Base-by-base conservation (phyloP, 2,113 vertebrate genomes). In the Mirza zaza region DNA sequence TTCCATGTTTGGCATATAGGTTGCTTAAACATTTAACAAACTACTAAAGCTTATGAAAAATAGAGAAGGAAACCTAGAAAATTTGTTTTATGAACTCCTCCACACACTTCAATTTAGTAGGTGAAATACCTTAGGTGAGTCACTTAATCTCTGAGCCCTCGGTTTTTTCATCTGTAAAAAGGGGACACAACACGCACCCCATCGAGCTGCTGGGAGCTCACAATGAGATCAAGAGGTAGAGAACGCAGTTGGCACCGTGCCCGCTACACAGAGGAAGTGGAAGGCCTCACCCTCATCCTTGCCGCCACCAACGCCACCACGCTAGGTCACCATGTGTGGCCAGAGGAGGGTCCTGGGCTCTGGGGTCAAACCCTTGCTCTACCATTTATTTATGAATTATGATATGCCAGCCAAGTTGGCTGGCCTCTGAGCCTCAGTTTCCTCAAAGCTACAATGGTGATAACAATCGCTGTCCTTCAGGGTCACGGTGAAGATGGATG, bases 231-330 rank as follows among this genome's bases (percentile, higher is more conserved):
- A 12, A 39, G 61, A 71, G 15, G 55, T 4, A 36, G 39, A 20
- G 34, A 14, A 55, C 61, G 1, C 0, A 48, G 89, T 0, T 0
- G 42, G 89, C 34, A 1, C 42, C 1, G 25, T 1, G 18, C 10
- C 42, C 2, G 8, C 55, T 3, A 9, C 10, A 1, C 0, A 34
- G 42, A 2, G 17, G 52, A 23, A 1, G 6, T 2, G 12, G 39
- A 3, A 45, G 18, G 27, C 32, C 20, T 0, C 67, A 6, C 0
- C 55, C 0, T 9, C 67, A 10, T 2, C 52, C 11, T 15, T 45
- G 34, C 9, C 29, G 48, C 36, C 55, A 11, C 1, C 61, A 39
- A 11, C 6, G 29, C 39, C 13, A 25, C 17, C 17, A 3, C 9
- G 34, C 55, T 39, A 1, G 15, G 75, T 5, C 8, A 0, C 57